These are phyloP conservation scores for Mungos mungo DNA, from an alignment of 2,113 vertebrate species.

Conservation along the genomic window DNA sequence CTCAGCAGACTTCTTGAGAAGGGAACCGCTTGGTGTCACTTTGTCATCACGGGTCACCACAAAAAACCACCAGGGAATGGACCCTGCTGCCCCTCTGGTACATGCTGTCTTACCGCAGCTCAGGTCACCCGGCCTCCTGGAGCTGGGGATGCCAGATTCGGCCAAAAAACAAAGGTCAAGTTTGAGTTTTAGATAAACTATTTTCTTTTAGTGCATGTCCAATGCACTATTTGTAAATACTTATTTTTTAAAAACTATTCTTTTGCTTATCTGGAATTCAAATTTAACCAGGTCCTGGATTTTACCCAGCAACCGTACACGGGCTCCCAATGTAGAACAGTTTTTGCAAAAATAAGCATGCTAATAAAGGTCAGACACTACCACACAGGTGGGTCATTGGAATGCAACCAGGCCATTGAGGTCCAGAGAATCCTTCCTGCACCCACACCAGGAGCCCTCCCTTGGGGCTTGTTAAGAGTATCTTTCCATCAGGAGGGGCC, in stretches of 20 bases:
- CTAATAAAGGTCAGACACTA: neutral
- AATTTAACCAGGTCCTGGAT: neutral
- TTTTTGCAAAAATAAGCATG: neutral
- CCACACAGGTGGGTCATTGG: neutral
- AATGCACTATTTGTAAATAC: neutral
- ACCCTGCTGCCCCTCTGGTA: neutral
- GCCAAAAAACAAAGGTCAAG: neutral
- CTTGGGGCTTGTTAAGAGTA: neutral
- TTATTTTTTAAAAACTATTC: slow-evolving; percentile 15
- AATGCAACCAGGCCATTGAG: neutral
- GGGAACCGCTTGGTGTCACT: neutral
- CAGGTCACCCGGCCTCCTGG: neutral
- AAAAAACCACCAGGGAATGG: neutral
- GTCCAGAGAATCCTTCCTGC: neutral
- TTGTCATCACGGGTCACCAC: neutral
- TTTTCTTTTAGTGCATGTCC: neutral
- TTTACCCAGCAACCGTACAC: neutral
- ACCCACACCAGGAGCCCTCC: neutral
- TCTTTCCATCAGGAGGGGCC: neutral
- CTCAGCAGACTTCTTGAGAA: neutral
- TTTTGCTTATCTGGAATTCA: slow-evolving; percentile 40
- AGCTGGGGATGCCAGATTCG: neutral
- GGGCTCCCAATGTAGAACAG: neutral
- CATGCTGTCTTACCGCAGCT: neutral
- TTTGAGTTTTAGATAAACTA: neutral